Percentiles rank a stretch among this genome's conserved stretches.
phyloP scores from a whole-genome alignment of 2,797 vertebrate genomes.

The Epinephelus malabaricus region DNA sequence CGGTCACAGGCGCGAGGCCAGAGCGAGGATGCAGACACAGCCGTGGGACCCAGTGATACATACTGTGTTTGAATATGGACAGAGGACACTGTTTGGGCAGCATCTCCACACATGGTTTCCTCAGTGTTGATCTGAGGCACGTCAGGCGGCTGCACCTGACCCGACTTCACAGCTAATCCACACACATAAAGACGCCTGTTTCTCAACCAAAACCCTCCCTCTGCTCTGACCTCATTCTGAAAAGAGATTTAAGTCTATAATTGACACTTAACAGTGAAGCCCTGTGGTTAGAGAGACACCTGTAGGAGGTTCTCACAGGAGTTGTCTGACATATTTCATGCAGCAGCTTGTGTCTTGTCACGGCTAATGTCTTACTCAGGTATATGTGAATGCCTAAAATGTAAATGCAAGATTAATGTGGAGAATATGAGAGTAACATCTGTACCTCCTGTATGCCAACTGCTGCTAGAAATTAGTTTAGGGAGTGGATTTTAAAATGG shows the following conservation, averaged over 20 bases:
- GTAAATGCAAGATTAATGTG: neutral
- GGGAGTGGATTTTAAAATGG: neutral
- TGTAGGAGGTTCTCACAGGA: neutral
- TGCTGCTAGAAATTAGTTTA: neutral
- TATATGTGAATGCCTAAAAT: neutral
- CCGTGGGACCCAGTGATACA: constrained; percentile 10
- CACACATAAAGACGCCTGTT: constrained; percentile 12
- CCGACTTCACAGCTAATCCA: constrained; percentile 29
- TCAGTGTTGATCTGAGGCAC: neutral
- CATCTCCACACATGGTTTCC: neutral
- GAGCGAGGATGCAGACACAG: constrained; percentile 17
- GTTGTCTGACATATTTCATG: no score
- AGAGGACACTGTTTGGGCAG: constrained; percentile 15
- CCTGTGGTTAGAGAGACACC: constrained; percentile 26
- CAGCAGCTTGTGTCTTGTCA: no score
- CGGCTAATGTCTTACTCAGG: no score
- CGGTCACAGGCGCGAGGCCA: constrained; percentile 16
- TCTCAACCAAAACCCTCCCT: constrained; percentile 7
- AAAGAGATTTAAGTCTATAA: constrained; percentile 22
- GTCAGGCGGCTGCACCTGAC: neutral
- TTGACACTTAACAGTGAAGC: constrained; percentile 12
- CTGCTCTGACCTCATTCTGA: constrained; percentile 28
- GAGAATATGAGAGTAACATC: neutral
- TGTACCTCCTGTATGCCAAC: neutral
- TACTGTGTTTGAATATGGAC: neutral